Evolutionary conservation across 2,888 invertebrate genomes (phyloP), one percentile per base, ranked within the genome.

Genomic region (Noctua janthe): DNA sequence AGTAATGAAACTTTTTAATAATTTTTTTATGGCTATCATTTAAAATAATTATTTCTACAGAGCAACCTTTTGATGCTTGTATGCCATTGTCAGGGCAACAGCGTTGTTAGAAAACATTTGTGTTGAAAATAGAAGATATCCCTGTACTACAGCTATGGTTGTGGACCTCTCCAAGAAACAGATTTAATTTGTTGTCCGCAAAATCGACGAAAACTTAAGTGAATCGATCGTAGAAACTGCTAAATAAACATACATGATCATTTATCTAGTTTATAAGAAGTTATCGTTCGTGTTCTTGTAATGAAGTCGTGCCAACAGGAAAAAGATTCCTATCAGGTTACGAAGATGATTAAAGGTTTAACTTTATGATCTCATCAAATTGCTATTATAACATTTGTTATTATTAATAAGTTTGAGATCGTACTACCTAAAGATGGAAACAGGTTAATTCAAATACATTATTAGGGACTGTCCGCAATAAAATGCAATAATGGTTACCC

Each of bases 351-450:
- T 62, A 62, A 54, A 70, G 29, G 49, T 49, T 39, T 54, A 49
- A 39, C 8, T 39, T 23, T 70, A 86, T 86, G 83, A 84, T 71
- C 59, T 84, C 87, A 84, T 74, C 74, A 23, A 49, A n/a, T 23
- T 62, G 23, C 49, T 75, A 51, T 49, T 13, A 56, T 20, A 81
- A 35, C 1, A 11, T 10, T 29, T 23, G 49, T n/a, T 76, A 66
- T 43, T 76, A 56, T 77, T 59, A 23, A 56, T 13, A 15, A 76
- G 13, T 20, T 35, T 54, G 11, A 35, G 29, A 43, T 51, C 29
- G 3, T 43, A 49, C 49, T 49, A n/a, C n/a, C 56, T 78, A 17
- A 39, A 39, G 17, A 54, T 39, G 39, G 5, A 29, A 39, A 4
- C 3, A 3, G 20, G 10, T 11, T 5, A 74, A 29, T 64, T 7